Evolutionary conservation across 1,140 invertebrate species (phyloP), one percentile per base, ranked within the genome.

Genomic region (Drusus annulatus): DNA sequence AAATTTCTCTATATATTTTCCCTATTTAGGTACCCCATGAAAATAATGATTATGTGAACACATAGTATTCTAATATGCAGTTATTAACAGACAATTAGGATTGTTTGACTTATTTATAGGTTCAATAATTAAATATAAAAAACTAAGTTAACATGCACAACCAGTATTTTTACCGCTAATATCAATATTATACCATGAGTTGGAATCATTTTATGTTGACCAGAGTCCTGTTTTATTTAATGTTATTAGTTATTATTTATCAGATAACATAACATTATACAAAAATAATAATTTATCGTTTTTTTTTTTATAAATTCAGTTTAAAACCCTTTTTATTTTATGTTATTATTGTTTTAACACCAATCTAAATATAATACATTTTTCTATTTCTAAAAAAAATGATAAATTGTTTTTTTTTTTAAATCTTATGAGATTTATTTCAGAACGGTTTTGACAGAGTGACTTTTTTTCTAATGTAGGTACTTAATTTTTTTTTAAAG

Each of bases 81-180:
- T 13, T 45, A 45, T 36, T 45, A 45, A 45, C 36, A 45, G 5
- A 45, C 36, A 10, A 5, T 8, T 45, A 45, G 36, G 36, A 45
- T 45, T 45, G 36, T 13, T 45, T 45, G 0, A 45, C 31, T 45
- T 60, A 56, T 60, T 17, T 21, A 60, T 60, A 60, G n/a, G n/a
- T 58, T 58, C 21, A 56, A 17, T 56, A 60, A 6, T 21, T 60
- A 60, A 60, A 60, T 60, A 56, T 56, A 2, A 60, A 60, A 17
- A 13, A 60, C 36, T 45, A 36, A 50, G 25, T 71, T 52, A 71
- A 23, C 68, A 71, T 71, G 68, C 68, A 71, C 68, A 71, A 71
- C 68, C 68, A 71, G 68, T 51, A 71, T 71, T 71, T 52, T 71
- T 65, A 65, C 28, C 21, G 28, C 62, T 65, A 65, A 65, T n/a